Evolutionary conservation across 2,888 invertebrate genomes (phyloP).

Genomic region (Tachina grossa): DNA sequence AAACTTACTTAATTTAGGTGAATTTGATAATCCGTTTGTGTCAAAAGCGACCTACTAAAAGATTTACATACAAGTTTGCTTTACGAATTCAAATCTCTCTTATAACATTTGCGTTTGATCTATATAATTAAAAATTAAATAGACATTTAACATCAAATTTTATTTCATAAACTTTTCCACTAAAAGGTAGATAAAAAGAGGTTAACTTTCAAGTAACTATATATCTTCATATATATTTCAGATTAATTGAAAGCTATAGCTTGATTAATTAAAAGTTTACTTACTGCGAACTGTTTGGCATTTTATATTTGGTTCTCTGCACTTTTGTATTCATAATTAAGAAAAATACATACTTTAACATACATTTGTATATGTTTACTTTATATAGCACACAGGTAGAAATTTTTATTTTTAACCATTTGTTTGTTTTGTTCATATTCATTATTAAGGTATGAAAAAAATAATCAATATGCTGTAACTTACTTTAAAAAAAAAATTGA

Average conservation of each 20-base stretch:
- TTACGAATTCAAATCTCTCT: too few species aligned
- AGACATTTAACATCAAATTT: background rate
- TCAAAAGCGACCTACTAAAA: too few species aligned
- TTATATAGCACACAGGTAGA: background rate
- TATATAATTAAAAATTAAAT: background rate
- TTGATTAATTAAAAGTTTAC: constrained; percentile 64
- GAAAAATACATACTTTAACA: background rate
- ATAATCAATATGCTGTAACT: constrained; percentile 61
- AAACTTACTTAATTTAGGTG: too few species aligned
- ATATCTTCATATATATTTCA: background rate
- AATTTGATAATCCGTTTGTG: too few species aligned
- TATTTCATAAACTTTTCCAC: background rate
- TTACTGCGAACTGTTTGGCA: background rate
- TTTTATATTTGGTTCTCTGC: background rate
- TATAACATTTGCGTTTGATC: too few species aligned
- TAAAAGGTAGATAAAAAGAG: constrained; percentile 15
- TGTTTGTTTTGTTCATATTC: constrained; percentile 25
- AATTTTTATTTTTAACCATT: background rate
- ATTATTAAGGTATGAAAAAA: constrained; percentile 41
- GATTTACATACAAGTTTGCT: too few species aligned
- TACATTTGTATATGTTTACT: background rate
- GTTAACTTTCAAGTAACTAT: background rate
- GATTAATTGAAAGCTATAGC: constrained; percentile 60
- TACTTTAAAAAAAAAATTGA: constrained; percentile 38
- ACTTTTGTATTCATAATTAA: constrained; percentile 24